These are phyloP conservation scores for Pseudomyrmex sp. DNA, from an alignment of 1,140 invertebrate genomes.

Conservation along the genomic window DNA sequence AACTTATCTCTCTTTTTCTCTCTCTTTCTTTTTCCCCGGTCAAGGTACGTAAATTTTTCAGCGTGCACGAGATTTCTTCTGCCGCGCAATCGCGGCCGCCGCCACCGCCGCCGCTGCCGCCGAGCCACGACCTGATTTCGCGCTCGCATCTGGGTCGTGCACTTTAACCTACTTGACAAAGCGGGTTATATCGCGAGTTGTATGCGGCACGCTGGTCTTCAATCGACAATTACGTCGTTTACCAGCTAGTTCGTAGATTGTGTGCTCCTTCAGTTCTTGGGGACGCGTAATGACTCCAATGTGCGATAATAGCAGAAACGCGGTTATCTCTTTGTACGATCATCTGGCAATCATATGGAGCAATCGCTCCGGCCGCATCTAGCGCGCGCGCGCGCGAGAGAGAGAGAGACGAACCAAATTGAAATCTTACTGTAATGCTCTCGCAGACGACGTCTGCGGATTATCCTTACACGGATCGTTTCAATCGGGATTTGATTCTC, in stretches of 20 bases:
- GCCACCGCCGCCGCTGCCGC: not conserved
- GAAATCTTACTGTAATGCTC: conserved; percentile 1
- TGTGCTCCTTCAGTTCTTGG: not conserved
- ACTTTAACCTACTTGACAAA: conserved; percentile 54
- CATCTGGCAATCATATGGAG: not conserved
- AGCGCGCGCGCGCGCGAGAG: not conserved
- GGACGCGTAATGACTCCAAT: not conserved
- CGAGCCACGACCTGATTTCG: conserved; percentile 65
- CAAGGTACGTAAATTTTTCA: conserved; percentile 59
- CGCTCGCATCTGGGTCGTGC: conserved; percentile 58
- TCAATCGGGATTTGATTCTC: conserved; percentile 9
- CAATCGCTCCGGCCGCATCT: not conserved
- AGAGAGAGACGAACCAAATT: not conserved
- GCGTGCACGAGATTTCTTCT: conserved; percentile 54
- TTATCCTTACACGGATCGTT: not conserved
- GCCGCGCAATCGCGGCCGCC: conserved; percentile 56
- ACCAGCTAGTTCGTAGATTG: not conserved
- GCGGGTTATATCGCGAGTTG: conserved; percentile 13
- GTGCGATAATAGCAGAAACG: not conserved
- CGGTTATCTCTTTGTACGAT: not conserved
- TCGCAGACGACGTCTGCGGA: not conserved
- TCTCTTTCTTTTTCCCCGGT: not conserved
- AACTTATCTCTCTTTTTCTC: not conserved
- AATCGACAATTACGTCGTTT: conserved; percentile 19
- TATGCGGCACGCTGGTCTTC: conserved; percentile 7